These are phyloP conservation scores for Drosophila seguyi DNA, from an alignment of 1,140 invertebrate genomes.

Conservation along the genomic window DNA sequence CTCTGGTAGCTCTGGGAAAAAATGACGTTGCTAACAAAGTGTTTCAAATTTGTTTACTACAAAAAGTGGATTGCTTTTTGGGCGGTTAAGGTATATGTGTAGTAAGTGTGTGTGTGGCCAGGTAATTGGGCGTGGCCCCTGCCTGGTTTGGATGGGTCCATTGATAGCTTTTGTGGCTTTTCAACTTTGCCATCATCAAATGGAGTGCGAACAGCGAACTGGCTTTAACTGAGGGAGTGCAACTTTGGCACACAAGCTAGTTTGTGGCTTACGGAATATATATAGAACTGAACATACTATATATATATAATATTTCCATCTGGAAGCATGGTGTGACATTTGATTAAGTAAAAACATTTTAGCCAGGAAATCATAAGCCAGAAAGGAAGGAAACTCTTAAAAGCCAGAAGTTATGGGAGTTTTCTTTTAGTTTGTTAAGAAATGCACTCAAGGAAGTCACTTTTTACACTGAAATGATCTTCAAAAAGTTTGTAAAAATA, in stretches of 20 bases:
- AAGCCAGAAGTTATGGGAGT: too few relatives aligned
- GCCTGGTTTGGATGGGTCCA: conserved; percentile 31
- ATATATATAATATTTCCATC: background rate
- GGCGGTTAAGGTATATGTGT: conserved; percentile 19
- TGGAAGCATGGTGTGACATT: background rate
- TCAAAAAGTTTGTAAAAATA: background rate
- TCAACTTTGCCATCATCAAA: conserved; percentile 51
- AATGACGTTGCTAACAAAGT: conserved; percentile 73
- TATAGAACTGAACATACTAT: background rate
- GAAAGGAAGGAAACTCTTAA: background rate
- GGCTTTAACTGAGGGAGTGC: conserved; percentile 29
- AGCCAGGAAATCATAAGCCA: background rate
- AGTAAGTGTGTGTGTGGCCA: conserved; percentile 16
- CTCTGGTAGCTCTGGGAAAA: conserved; percentile 18
- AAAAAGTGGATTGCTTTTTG: conserved; percentile 74
- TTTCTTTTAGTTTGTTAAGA: background rate
- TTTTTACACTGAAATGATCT: background rate
- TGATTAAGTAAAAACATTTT: conserved; percentile 4
- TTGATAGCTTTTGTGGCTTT: conserved; percentile 64
- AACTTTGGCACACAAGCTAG: conserved; percentile 18
- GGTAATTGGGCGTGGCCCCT: conserved; percentile 68
- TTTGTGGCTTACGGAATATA: background rate
- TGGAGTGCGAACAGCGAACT: conserved; percentile 62
- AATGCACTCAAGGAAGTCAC: background rate
- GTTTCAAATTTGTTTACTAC: conserved; percentile 80